phyloP scores from a whole-genome alignment of 2,113 vertebrate genomes.

The Rhinopithecus roxellana region DNA sequence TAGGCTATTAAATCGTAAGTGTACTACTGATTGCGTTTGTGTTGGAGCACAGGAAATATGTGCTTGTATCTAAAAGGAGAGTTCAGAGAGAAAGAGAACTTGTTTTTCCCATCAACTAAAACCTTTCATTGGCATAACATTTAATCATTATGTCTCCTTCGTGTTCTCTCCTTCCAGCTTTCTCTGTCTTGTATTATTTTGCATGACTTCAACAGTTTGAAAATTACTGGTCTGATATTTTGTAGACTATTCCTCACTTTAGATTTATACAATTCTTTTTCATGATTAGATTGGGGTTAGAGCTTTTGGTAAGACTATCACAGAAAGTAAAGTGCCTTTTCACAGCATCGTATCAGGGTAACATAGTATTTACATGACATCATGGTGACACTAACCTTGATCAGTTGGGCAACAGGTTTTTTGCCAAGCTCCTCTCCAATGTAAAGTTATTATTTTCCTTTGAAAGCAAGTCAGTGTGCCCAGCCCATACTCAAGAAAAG shows the following conservation, averaged over 20 bases:
- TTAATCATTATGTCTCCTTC: neutral
- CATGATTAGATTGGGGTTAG: neutral
- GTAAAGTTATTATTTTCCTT: neutral
- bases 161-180: neutral
- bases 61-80: neutral
- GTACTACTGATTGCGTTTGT: neutral
- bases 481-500: neutral
- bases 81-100: neutral
- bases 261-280: neutral
- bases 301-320: neutral
- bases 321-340: neutral
- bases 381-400: neutral
- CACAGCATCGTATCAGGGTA: neutral
- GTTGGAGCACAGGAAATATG: neutral
- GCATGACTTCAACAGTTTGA: neutral
- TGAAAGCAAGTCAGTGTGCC: neutral
- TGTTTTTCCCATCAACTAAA: neutral
- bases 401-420: neutral
- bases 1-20: neutral
- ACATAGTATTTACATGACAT: neutral
- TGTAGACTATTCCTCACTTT: neutral
- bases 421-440: neutral
- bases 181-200: neutral
- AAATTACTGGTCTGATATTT: neutral
- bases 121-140: neutral